Conservation (phyloP, 2,797 vertebrate species). For the Sebastes steindachneri region DNA sequence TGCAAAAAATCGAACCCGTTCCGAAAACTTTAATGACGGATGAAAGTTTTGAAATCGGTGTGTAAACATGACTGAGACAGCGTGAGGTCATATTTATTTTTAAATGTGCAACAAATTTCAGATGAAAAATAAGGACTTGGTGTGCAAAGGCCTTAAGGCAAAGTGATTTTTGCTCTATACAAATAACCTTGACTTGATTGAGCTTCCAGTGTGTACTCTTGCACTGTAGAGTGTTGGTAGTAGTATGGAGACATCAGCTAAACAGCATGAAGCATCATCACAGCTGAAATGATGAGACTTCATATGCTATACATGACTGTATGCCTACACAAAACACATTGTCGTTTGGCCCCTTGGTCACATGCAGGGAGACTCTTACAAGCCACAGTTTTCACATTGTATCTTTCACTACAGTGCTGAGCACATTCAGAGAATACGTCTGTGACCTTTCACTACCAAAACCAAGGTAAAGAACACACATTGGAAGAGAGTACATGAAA, state of each 20-base stretch:
- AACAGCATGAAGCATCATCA: neutral
- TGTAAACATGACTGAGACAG: too few species aligned
- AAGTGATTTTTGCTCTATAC: neutral
- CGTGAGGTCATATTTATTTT: too few species aligned
- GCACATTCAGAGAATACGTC: neutral
- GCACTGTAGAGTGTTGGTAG: neutral
- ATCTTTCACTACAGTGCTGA: neutral
- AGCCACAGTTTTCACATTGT: neutral
- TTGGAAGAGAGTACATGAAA: neutral
- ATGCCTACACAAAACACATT: neutral
- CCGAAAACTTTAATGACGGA: too few species aligned
- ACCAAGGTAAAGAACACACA: neutral
- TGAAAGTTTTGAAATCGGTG: too few species aligned
- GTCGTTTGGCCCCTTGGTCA: neutral
- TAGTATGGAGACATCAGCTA: neutral
- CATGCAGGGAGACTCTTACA: neutral
- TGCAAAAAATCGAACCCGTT: too few species aligned
- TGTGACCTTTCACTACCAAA: slow-evolving; percentile 12
- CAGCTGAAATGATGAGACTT: neutral
- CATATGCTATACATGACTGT: neutral
- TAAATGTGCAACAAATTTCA: too few species aligned
- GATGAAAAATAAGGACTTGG: too few species aligned
- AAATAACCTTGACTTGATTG: neutral
- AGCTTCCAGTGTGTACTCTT: neutral
- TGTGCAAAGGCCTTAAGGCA: too few species aligned